A percentile compares a stretch with the other conserved stretches of the same genome.
Evolutionary conservation across 2,797 vertebrate genomes (phyloP).

Genomic region (Mionectes olivaceus): DNA sequence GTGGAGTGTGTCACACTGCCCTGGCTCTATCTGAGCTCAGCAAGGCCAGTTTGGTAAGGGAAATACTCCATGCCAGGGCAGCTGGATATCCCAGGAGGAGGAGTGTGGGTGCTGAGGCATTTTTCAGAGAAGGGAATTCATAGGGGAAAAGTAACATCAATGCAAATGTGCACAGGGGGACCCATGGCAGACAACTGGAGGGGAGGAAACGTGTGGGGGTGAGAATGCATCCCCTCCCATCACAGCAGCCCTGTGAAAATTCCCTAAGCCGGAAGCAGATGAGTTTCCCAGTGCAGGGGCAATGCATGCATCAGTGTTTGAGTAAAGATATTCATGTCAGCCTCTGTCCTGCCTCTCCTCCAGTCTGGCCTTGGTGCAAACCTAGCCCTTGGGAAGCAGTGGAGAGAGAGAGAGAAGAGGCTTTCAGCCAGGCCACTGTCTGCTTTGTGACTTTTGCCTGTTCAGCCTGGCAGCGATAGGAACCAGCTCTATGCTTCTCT

Average conservation of each 20-base stretch:
- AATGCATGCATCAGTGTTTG: not conserved
- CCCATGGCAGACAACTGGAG: not conserved
- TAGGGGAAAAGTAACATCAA: not conserved
- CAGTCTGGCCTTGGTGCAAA: not conserved
- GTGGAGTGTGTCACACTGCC: not conserved
- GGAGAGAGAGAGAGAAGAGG: not conserved
- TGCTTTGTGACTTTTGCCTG: not conserved
- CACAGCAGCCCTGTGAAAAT: not conserved
- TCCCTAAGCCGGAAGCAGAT: not conserved
- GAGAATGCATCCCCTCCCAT: not conserved
- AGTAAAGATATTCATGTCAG: fast-evolving
- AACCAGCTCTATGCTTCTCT: not conserved
- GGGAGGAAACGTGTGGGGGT: not conserved
- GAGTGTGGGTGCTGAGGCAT: not conserved
- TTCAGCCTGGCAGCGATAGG: not conserved
- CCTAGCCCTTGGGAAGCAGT: not conserved
- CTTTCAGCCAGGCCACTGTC: not conserved
- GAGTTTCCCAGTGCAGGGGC: not conserved
- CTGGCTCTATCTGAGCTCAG: not conserved
- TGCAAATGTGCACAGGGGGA: not conserved
- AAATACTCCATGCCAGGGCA: not conserved
- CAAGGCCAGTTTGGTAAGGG: not conserved
- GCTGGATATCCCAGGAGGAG: not conserved
- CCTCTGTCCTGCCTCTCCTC: not conserved
- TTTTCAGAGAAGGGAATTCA: not conserved